Evolutionary conservation across 2,888 invertebrate species (phyloP).

Genomic region (Baronia brevicornis): DNA sequence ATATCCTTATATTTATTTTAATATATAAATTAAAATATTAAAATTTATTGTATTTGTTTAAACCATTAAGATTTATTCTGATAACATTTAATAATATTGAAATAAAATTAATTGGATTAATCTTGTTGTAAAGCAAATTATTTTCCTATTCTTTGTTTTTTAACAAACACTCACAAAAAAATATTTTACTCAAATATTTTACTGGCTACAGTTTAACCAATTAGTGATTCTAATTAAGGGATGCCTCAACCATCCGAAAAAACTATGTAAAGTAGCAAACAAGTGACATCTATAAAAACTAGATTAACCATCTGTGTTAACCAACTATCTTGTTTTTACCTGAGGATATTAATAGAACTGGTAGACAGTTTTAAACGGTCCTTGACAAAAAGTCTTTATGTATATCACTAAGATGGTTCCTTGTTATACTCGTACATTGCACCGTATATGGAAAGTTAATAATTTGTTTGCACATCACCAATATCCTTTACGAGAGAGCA

Average conservation of each 20-base stretch:
- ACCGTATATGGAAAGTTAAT: conserved; percentile 53
- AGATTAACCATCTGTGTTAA: conserved; percentile 36
- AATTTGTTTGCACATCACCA: conserved; percentile 56
- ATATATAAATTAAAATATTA: too few relatives aligned
- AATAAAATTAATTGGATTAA: too few relatives aligned
- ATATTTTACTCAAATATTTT: too few relatives aligned
- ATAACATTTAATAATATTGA: too few relatives aligned
- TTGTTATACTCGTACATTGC: conserved; percentile 37
- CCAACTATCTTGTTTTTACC: conserved; percentile 34
- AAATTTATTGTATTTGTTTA: too few relatives aligned
- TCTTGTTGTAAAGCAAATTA: too few relatives aligned
- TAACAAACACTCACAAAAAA: too few relatives aligned
- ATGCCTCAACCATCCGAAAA: not conserved
- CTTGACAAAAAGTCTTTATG: conserved; percentile 21
- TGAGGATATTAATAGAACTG: conserved; percentile 46
- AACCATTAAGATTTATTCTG: too few relatives aligned
- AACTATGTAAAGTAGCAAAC: conserved; percentile 15
- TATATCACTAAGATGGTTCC: conserved; percentile 42
- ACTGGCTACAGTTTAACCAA: conserved; percentile 1
- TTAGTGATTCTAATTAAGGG: not conserved
- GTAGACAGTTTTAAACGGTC: conserved; percentile 36
- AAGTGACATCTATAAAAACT: conserved; percentile 37
- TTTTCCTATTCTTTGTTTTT: too few relatives aligned
- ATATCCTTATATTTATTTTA: too few relatives aligned
- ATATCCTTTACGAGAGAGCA: conserved; percentile 41